Evolutionary conservation across 2,113 vertebrate genomes (phyloP).

Genomic region (Onychostruthus taczanowskii): DNA sequence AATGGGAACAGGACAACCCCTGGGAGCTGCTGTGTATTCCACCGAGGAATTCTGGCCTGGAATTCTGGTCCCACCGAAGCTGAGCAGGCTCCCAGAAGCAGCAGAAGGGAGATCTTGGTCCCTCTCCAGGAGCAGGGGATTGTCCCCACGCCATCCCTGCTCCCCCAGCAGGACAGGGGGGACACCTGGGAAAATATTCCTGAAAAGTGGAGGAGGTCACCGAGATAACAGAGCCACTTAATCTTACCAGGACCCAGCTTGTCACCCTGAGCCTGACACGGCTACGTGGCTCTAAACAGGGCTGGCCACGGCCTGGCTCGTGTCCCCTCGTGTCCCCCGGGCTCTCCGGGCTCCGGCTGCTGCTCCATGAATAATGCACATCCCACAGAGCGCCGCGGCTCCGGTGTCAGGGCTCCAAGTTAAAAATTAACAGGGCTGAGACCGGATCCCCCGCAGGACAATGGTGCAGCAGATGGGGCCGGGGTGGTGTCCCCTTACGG

Average conservation of each 20-base stretch:
- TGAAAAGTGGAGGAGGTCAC: neutral
- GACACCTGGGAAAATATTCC: neutral
- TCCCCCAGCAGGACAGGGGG: accelerated
- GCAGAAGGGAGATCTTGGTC: neutral
- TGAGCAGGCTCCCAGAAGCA: neutral
- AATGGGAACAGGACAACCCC: neutral
- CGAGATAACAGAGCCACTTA: neutral
- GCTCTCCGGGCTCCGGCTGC: neutral
- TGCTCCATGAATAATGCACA: slow-evolving; percentile 54
- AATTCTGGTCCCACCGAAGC: accelerated
- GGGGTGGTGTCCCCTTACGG: neutral
- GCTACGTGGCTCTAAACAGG: accelerated
- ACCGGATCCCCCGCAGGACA: neutral
- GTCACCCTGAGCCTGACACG: neutral
- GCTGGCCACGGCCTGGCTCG: neutral
- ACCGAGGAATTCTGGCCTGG: neutral
- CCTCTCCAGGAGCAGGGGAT: neutral
- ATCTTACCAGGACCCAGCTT: neutral
- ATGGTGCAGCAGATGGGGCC: neutral
- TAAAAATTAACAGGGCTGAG: slow-evolving; percentile 58
- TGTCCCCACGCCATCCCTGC: accelerated
- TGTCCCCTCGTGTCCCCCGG: neutral
- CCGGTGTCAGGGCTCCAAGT: neutral
- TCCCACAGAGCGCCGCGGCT: neutral
- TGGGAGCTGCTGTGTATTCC: neutral